Conservation (phyloP, 2,797 vertebrate genomes). For the Cyprinodon diabolis region DNA sequence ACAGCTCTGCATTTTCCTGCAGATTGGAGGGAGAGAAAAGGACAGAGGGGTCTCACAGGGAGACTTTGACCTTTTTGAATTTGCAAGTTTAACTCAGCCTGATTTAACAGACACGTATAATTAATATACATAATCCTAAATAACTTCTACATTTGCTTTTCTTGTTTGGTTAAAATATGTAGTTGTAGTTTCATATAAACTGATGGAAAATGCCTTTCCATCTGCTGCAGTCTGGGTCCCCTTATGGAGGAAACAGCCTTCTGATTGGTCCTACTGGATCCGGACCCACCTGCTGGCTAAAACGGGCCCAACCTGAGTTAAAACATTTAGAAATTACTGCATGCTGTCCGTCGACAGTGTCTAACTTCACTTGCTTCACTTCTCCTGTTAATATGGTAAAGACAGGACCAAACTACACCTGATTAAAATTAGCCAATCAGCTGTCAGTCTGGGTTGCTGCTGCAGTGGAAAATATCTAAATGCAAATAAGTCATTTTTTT, state of each 20-base stretch:
- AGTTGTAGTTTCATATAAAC: not conserved
- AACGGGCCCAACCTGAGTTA: too few species aligned
- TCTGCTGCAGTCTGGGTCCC: not conserved
- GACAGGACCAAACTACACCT: too few species aligned
- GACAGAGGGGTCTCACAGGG: not conserved
- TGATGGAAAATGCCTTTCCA: not conserved
- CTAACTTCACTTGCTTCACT: too few species aligned
- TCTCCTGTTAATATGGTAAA: too few species aligned
- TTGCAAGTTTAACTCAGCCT: not conserved
- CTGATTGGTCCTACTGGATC: constrained; percentile 6
- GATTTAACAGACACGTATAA: not conserved
- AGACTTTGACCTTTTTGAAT: not conserved
- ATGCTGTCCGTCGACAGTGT: too few species aligned
- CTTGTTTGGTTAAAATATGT: not conserved
- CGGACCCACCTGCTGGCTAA: not conserved
- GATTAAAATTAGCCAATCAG: too few species aligned
- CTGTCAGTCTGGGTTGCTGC: too few species aligned
- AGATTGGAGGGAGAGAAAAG: constrained; percentile 12
- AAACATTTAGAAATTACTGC: too few species aligned
- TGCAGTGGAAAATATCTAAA: too few species aligned
- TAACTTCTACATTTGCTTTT: not conserved
- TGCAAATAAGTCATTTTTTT: too few species aligned
- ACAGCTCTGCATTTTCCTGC: constrained; percentile 42
- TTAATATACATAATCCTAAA: not conserved
- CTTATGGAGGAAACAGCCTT: too few species aligned